Base-by-base conservation (phyloP, 23 tunicate genomes). In the Corella eumyota region DNA sequence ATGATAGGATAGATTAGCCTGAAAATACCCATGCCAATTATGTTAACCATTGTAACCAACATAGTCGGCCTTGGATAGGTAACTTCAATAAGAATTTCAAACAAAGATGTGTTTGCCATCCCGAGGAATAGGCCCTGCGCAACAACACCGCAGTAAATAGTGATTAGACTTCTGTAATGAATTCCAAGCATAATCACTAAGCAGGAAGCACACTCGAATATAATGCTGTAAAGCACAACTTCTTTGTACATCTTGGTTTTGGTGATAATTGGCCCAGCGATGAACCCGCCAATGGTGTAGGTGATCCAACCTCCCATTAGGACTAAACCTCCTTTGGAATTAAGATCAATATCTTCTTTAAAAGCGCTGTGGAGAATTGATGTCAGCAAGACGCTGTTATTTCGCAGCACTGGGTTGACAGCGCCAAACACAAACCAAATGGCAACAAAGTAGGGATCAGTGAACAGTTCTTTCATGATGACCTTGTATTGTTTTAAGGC, bases 281-380 rank as follows among this genome's bases (percentile, higher is more conserved):
- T 64, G 36, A 79, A 70, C 28, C 76, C 88, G 19, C 76, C 77
- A 30, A 79, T 37, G 4, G 77, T 79, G 66, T 70, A 79, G 1
- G 53, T 52, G 25, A 71, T 64, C 88, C 88, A 79, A 6, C 67
- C 77, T 2, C 67, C 78, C 72, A 70, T 68, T n/a, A 79, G 50
- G 6, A 70, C 71, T 32, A 44, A 44, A 21, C 88, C 88, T 1
- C 68, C 58, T 40, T 60, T 70, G 27, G 48, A 36, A 32, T 71
- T 61, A 2, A 79, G 45, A 15, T 28, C 24, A 1, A 46, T 23
- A 24, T 56, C 65, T 27, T 45, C 56, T 20, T 40, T 30, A 45
- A 79, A 79, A 30, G 55, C 56, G 1, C 50, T 59, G 25, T 64
- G 77, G 2, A 79, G 61, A 9, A 68, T 73, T 13, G 88, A 79